phyloP scores from a whole-genome alignment of 2,888 invertebrate species.

The Spisula subtruncata region DNA sequence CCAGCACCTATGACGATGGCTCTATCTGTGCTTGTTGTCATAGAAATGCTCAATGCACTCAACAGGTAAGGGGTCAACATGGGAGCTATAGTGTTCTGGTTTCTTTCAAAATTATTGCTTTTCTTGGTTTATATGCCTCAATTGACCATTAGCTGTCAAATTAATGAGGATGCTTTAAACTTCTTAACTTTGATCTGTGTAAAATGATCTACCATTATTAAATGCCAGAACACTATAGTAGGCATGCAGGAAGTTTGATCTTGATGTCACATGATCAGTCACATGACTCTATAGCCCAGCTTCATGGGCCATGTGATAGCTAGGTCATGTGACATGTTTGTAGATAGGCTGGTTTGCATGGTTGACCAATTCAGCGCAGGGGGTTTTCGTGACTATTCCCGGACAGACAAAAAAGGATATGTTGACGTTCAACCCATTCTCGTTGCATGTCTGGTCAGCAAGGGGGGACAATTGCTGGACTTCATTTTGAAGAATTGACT shows the following conservation, averaged over 20 bases:
- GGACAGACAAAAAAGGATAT: constrained; percentile 63
- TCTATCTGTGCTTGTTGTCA: constrained; percentile 99
- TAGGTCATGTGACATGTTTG: constrained; percentile 58
- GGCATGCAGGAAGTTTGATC: constrained; percentile 70
- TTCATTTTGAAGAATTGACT: constrained; percentile 33
- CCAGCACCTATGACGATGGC: constrained; percentile 99
- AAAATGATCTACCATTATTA: not conserved
- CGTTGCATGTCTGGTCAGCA: constrained; percentile 70
- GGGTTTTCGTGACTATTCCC: constrained; percentile 51
- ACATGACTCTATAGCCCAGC: constrained; percentile 29
- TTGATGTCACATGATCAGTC: constrained; percentile 36
- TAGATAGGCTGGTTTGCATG: constrained; percentile 71
- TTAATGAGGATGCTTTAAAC: not conserved
- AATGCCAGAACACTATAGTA: constrained; percentile 51
- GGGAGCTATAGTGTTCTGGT: constrained; percentile 43
- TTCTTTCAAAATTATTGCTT: not conserved
- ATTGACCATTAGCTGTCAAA: not conserved
- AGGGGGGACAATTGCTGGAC: constrained; percentile 72
- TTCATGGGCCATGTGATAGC: not conserved
- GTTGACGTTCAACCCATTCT: constrained; percentile 27
- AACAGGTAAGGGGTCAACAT: constrained; percentile 92
- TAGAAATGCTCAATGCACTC: constrained; percentile 99
- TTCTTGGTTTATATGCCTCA: not conserved
- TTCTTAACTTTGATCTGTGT: not conserved
- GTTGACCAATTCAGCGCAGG: constrained; percentile 64